phyloP scores from a whole-genome alignment of 2,113 vertebrate species.

The Brachionichthys hirsutus region DNA sequence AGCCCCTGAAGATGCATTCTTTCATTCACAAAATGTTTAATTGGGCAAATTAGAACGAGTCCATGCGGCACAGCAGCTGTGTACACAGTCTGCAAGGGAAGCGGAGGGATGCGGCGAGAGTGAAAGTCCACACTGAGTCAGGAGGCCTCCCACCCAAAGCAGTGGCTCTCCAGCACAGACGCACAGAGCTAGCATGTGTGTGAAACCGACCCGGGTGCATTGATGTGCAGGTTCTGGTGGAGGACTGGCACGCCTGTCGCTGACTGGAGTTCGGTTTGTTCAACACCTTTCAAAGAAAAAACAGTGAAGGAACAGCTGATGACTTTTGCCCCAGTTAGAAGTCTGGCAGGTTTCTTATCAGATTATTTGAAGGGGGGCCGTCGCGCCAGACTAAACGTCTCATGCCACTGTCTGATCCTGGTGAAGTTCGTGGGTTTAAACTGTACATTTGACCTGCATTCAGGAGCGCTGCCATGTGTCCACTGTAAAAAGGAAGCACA shows the following conservation, averaged over 20 bases:
- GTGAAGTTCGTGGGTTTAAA: too few relatives aligned
- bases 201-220: slow-evolving; percentile 37
- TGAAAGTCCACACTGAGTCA: slow-evolving; percentile 49
- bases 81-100: slow-evolving; percentile 78
- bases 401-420: neutral
- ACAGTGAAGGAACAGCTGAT: neutral
- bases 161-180: slow-evolving; percentile 66
- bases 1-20: slow-evolving; percentile 68
- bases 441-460: too few relatives aligned
- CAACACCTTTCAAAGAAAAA: neutral
- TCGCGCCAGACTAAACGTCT: neutral
- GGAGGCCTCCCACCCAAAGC: slow-evolving; percentile 54
- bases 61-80: slow-evolving; percentile 77
- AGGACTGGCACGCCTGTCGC: neutral
- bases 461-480: too few relatives aligned
- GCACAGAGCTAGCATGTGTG: slow-evolving; percentile 57
- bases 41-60: slow-evolving; percentile 76
- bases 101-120: slow-evolving; percentile 57
- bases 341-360: slow-evolving; percentile 6
- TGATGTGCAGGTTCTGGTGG: slow-evolving; percentile 25
- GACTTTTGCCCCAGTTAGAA: neutral
- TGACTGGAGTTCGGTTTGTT: neutral
- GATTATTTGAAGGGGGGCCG: slow-evolving; percentile 16
- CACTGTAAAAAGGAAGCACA: too few relatives aligned
- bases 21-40: slow-evolving; percentile 80